Evolutionary conservation across 2,888 invertebrate species (phyloP).

Genomic region (Neocrepidodera transversa): DNA sequence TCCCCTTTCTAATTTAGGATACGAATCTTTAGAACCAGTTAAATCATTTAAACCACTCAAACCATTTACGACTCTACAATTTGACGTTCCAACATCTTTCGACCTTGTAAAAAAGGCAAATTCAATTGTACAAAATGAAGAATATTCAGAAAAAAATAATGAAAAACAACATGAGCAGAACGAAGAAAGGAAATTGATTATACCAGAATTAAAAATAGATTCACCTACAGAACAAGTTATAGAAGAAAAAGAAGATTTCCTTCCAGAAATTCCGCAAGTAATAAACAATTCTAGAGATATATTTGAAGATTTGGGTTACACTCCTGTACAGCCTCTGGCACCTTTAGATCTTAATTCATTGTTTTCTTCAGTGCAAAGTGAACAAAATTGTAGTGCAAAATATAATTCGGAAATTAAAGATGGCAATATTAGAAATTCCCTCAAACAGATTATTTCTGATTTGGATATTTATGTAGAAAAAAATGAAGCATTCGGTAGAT

Average conservation of each 20-base stretch:
- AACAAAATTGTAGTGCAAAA: conserved; percentile 31
- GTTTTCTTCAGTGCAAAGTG: conserved; percentile 26
- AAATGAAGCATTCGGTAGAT: conserved; percentile 54
- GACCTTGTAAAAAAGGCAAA: conserved; percentile 53
- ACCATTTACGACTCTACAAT: conserved; percentile 55
- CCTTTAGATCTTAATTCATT: conserved; percentile 33
- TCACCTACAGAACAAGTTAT: conserved; percentile 7
- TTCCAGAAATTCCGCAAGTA: conserved; percentile 2
- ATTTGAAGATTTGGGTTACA: conserved; percentile 34
- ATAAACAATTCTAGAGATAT: conserved; percentile 1
- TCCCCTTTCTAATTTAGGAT: conserved; percentile 32
- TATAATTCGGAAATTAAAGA: conserved; percentile 60
- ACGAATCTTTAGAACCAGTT: conserved; percentile 49
- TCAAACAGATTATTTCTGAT: conserved; percentile 69
- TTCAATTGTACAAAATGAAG: conserved; percentile 15
- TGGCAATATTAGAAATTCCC: conserved; percentile 64
- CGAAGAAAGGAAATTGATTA: conserved; percentile 4
- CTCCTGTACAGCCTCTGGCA: conserved; percentile 41
- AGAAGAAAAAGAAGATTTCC: neutral
- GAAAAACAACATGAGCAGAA: neutral
- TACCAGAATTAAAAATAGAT: conserved; percentile 12
- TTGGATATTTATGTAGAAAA: conserved; percentile 66
- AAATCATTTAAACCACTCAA: conserved; percentile 53
- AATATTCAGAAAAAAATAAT: no score
- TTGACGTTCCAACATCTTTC: conserved; percentile 55